Percentiles rank a stretch among this genome's conserved stretches.
Evolutionary conservation across 2,797 vertebrate species (phyloP).

Genomic region (Triplophysa bombifrons): DNA sequence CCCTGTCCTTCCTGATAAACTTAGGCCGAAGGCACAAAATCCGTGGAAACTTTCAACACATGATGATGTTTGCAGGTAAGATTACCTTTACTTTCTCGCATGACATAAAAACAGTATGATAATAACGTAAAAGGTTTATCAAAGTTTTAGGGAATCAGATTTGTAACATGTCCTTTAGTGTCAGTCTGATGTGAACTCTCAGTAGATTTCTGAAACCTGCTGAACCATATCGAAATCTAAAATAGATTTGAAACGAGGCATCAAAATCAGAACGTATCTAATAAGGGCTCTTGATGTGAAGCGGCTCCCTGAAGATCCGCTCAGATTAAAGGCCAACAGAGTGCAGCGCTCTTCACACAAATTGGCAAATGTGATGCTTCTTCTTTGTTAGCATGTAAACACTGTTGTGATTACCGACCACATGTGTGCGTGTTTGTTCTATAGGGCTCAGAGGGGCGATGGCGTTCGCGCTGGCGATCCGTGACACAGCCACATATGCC

Average conservation of each 20-base stretch:
- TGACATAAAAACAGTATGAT: not conserved
- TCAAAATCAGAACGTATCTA: slow-evolving; percentile 32
- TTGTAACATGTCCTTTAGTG: slow-evolving; percentile 1
- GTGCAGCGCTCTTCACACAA: slow-evolving; percentile 10
- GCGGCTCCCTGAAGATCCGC: slow-evolving; percentile 21
- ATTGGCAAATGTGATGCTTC: slow-evolving; percentile 2
- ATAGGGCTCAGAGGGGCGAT: slow-evolving; percentile 94
- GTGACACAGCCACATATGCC: slow-evolving; percentile 93
- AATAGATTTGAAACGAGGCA: slow-evolving; percentile 28
- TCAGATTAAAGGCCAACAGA: slow-evolving; percentile 20
- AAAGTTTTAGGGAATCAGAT: not conserved
- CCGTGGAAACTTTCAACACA: slow-evolving; percentile 94
- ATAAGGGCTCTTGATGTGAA: slow-evolving; percentile 20
- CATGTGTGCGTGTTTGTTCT: slow-evolving; percentile 7
- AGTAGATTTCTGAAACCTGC: slow-evolving; percentile 13
- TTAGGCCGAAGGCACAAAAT: slow-evolving; percentile 95
- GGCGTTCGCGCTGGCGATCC: slow-evolving; percentile 94
- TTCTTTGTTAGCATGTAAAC: not conserved
- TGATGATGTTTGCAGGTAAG: slow-evolving; percentile 99
- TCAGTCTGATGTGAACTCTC: slow-evolving; percentile 24
- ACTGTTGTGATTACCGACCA: not conserved
- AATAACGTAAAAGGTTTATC: not conserved
- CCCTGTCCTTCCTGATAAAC: slow-evolving; percentile 94
- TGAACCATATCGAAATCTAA: slow-evolving; percentile 38
- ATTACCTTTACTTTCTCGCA: not conserved